Conservation (phyloP, 2,888 invertebrate genomes). For the Drepanosiphum platanoidis region DNA sequence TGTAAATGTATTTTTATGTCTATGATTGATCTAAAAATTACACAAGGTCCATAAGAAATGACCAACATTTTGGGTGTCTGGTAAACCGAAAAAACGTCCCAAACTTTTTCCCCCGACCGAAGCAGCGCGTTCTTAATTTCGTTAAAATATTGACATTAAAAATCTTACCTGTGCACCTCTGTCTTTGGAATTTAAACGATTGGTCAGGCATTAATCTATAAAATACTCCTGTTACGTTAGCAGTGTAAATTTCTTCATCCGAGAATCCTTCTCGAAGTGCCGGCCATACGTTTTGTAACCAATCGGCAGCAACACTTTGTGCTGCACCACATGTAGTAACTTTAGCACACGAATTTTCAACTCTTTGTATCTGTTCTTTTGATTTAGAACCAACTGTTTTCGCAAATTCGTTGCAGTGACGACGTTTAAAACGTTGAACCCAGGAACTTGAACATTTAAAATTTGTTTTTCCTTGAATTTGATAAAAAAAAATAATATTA, state of each 20-base stretch:
- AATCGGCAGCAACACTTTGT: not conserved
- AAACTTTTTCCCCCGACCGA: too few species aligned
- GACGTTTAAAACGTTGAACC: not conserved
- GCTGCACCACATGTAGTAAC: not conserved
- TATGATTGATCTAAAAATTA: too few species aligned
- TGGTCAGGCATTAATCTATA: not conserved
- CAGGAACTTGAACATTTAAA: not conserved
- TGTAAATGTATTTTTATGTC: too few species aligned
- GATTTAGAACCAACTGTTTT: not conserved
- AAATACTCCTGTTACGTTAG: not conserved
- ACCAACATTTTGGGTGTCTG: too few species aligned
- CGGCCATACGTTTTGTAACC: not conserved
- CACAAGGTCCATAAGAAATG: too few species aligned
- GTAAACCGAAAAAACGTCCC: too few species aligned
- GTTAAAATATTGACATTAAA: not conserved
- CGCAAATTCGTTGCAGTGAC: not conserved
- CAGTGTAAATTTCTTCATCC: not conserved
- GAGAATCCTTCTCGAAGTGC: not conserved
- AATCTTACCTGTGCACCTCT: not conserved
- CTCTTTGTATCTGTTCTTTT: not conserved
- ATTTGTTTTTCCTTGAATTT: not conserved
- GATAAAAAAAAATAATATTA: not conserved
- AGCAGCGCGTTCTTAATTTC: too few species aligned
- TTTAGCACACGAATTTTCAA: not conserved
- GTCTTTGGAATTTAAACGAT: not conserved